phyloP scores from a whole-genome alignment of 2,888 invertebrate species.

The Hipparchia sbordonii region DNA sequence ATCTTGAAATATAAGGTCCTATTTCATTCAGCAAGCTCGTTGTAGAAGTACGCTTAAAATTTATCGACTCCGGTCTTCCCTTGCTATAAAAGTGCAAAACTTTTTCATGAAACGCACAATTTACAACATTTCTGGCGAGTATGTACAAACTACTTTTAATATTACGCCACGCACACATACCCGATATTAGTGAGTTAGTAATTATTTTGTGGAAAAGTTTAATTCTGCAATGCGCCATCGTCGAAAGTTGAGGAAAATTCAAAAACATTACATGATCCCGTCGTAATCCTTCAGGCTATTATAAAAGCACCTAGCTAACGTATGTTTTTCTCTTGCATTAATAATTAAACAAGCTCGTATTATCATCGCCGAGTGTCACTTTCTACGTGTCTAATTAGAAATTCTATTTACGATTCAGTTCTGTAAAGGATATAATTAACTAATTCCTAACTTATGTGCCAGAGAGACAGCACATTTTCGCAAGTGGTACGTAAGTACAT shows the following conservation, averaged over 20 bases:
- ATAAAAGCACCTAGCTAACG: constrained; percentile 37
- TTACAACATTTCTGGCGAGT: constrained; percentile 54
- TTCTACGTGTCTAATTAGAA: constrained; percentile 65
- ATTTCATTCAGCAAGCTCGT: constrained; percentile 63
- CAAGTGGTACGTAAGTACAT: constrained; percentile 65
- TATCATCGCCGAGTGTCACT: constrained; percentile 47
- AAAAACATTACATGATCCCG: constrained; percentile 52
- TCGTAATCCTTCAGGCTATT: constrained; percentile 41
- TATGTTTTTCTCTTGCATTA: constrained; percentile 39
- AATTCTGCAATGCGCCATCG: constrained; percentile 66
- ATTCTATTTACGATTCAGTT: constrained; percentile 69
- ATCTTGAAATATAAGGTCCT: constrained; percentile 67
- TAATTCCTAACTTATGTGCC: constrained; percentile 71
- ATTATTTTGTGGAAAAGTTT: constrained; percentile 60
- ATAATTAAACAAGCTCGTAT: constrained; percentile 39
- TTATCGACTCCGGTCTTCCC: constrained; percentile 62
- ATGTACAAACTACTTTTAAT: constrained; percentile 56
- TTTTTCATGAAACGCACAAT: constrained; percentile 63
- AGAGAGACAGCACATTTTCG: constrained; percentile 65
- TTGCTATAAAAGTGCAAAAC: constrained; percentile 66
- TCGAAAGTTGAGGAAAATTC: constrained; percentile 53
- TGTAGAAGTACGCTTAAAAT: constrained; percentile 59
- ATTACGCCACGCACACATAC: constrained; percentile 47
- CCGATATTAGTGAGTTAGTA: constrained; percentile 48
- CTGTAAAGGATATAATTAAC: constrained; percentile 72